Percentiles rank a stretch among this genome's conserved stretches.
These are phyloP conservation scores for Caloenas nicobarica DNA, from an alignment of 2,113 vertebrate genomes.

Conservation along the genomic window DNA sequence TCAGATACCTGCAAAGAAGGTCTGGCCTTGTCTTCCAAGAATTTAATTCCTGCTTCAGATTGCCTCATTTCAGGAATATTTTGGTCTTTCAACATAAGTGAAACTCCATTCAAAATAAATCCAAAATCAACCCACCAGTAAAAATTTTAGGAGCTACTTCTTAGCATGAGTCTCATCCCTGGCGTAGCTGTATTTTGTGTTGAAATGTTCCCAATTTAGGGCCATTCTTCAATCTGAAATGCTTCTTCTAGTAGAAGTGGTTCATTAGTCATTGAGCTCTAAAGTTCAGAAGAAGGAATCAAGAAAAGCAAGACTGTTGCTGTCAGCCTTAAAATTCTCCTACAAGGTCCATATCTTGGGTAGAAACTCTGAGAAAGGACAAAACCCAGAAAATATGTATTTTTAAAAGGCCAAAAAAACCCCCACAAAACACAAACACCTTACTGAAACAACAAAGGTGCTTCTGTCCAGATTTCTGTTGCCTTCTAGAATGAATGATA, in stretches of 20 bases:
- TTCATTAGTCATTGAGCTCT: neutral
- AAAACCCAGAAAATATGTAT: neutral
- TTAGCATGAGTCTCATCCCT: neutral
- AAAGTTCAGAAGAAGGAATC: neutral
- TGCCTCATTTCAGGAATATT: neutral
- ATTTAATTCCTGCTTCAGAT: neutral
- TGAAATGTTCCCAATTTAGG: neutral
- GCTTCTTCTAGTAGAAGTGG: neutral
- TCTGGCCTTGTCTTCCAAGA: neutral
- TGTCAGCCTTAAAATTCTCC: neutral
- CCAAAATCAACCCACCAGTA: neutral
- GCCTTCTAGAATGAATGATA: neutral
- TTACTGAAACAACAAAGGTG: neutral
- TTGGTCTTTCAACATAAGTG: neutral
- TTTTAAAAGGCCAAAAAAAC: neutral
- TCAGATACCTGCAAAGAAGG: neutral
- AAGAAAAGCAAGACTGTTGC: neutral
- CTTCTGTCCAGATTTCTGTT: neutral
- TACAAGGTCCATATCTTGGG: accelerated
- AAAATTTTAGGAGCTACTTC: neutral
- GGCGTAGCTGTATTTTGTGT: neutral
- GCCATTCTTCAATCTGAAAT: neutral
- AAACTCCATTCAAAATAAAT: neutral
- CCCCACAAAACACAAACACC: neutral
- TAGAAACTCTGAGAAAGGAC: neutral